Base-by-base conservation (phyloP, 2,797 vertebrate genomes). In the Lagodon rhomboides region DNA sequence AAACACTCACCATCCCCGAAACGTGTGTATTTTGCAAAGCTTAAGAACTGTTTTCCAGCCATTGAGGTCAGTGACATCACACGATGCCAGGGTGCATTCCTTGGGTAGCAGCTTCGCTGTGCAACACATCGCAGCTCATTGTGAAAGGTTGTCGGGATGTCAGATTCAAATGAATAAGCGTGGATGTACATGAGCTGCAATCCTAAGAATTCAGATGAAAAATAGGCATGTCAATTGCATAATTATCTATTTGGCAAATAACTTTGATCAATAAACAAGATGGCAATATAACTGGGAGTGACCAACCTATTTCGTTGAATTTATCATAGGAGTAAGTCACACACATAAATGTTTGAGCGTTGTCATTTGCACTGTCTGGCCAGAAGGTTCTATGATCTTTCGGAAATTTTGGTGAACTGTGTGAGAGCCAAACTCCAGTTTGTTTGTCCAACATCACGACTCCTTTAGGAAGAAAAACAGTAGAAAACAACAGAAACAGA, bases 391-490 rank as follows among this genome's bases (percentile, higher is more conserved):
- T 43, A 0, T 0, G 73, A 66, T 81, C 64, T 30, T 0, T 2
- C 61, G 92, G 91, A 47, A 92, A 91, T 46, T 11, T 74, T 58
- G 91, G 92, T 58, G 90, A 91, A 20, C 83, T 91, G 80, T 93
- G 92, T 75, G 91, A 88, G 47, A 93, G 85, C 91, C 91, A 92
- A 50, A 93, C 76, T 79, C 90, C 91, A 72, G 66, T 82, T 3
- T 10, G 0, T 82, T 11, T 82, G 84, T 89, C 85, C 79, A 91
- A 50, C 84, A 93, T 78, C 66, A 92, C 78, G 5, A 91, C 71
- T 3, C 92, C 91, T 93, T 22, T 12, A 53, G 11, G 17, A 71
- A 27, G 44, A 0, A 9, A 79, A 68, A 2, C 1, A 68, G 34
- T 2, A 64, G 22, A 67, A 68, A 53, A 49, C 1, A 61, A 50